Evolutionary conservation across 2,113 vertebrate species (phyloP).

Genomic region (Notothenia rossii): DNA sequence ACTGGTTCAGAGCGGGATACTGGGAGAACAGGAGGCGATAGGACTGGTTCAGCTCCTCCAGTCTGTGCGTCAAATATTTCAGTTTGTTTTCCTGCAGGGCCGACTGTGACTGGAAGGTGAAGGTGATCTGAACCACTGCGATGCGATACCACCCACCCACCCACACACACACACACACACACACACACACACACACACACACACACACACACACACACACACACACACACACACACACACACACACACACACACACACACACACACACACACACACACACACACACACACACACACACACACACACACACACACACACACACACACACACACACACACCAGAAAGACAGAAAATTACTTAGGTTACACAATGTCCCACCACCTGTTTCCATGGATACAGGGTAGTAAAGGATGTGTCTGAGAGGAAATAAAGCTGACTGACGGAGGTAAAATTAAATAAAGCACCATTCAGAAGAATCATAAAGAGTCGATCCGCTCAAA

Average conservation of each 20-base stretch:
- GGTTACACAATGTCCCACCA: constrained; percentile 7
- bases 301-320: neutral
- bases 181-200: neutral
- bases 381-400: constrained; percentile 41
- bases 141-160: constrained; percentile 14
- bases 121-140: constrained; percentile 53
- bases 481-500: constrained; percentile 15
- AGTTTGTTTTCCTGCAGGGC: constrained; percentile 41
- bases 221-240: no score
- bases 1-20: constrained; percentile 63
- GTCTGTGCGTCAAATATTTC: constrained; percentile 36
- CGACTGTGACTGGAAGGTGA: constrained; percentile 37
- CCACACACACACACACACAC: constrained; percentile 9
- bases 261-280: no score
- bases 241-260: no score
- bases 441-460: neutral
- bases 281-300: no score
- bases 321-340: constrained; percentile 3
- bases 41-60: constrained; percentile 53
- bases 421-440: constrained; percentile 22
- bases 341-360: neutral
- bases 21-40: constrained; percentile 57
- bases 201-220: constrained; percentile 3
- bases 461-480: neutral
- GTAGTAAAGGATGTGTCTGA: constrained; percentile 14